Percentiles rank a stretch among this genome's conserved stretches.
These are phyloP conservation scores for Plotosus lineatus DNA, from an alignment of 2,113 vertebrate species.

Conservation along the genomic window DNA sequence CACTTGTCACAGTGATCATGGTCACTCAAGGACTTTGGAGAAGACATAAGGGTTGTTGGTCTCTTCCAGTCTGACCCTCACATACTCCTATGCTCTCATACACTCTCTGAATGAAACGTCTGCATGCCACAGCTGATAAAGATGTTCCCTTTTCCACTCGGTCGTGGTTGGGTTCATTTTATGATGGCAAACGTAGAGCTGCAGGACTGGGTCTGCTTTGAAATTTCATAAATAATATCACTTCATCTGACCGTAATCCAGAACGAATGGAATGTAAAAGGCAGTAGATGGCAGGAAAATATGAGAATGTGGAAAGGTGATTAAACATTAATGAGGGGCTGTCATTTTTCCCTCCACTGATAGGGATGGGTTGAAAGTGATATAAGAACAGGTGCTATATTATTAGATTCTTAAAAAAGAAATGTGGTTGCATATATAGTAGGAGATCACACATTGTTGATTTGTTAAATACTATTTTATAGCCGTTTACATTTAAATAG, in stretches of 20 bases:
- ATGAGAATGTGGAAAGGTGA: conserved; percentile 59
- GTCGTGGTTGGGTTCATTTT: conserved; percentile 73
- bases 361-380: conserved; percentile 41
- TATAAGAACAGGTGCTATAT: conserved; percentile 30
- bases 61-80: conserved; percentile 41
- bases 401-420: conserved; percentile 11
- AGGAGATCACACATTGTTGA: neutral
- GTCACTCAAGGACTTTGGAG: conserved; percentile 47
- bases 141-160: conserved; percentile 64
- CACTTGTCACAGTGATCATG: conserved; percentile 63
- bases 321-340: conserved; percentile 65
- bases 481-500: too few relatives aligned
- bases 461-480: neutral
- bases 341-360: conserved; percentile 48
- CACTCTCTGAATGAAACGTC: conserved; percentile 45
- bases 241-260: conserved; percentile 61
- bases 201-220: conserved; percentile 58
- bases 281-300: conserved; percentile 60
- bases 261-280: conserved; percentile 59
- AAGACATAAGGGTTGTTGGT: conserved; percentile 47
- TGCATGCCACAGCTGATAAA: conserved; percentile 67
- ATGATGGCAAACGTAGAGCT: conserved; percentile 67
- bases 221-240: conserved; percentile 72
- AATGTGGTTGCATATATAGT: neutral
- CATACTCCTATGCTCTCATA: conserved; percentile 24